Evolutionary conservation across 2,888 invertebrate species (phyloP), one percentile per base, ranked within the genome.

Genomic region (Agonopterix arenella): DNA sequence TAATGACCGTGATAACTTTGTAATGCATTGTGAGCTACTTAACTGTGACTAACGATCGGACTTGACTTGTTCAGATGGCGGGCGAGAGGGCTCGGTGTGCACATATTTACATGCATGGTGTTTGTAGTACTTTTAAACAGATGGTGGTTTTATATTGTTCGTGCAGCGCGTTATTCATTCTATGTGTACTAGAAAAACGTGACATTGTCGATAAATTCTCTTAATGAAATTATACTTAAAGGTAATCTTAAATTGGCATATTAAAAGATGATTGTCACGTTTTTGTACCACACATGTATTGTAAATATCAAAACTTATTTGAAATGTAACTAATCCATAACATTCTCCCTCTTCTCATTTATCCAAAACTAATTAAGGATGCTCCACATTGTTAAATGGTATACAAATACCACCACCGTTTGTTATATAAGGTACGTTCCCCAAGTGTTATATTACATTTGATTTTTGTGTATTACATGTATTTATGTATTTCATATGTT

Each of bases 291-390:
- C 78, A 71, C 75, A 67, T 61, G 66, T 51, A 56, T 55, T 64
- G 57, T 47, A 60, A 56, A 68, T 68, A 59, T 67, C 71, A 66
- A 73, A 61, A 65, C 59, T 76, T 67, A 68, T 70, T 28, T 77
- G 69, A 76, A 76, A 77, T 83, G 78, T 83, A 80, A 89, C 89
- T 89, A 89, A 89, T 89, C 85, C 89, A 89, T 89, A 88, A 89
- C 86, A 88, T 89, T 89, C 88, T 89, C 89, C 86, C 83, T 83
- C 83, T 84, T 84, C 80, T 80, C 80, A 79, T 84, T 83, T 80
- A 84, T 77, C 84, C 86, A 84, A 88, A 86, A 88, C 85, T 85
- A 77, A 81, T 84, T 88, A 88, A 88, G 89, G 89, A 88, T 84
- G 85, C 79, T 78, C 85, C 76, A 84, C 83, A 82, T 82, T 80